These are phyloP conservation scores for Epizoanthus scotinus DNA, from an alignment of 92 coral and sea anemone species.

Conservation along the genomic window DNA sequence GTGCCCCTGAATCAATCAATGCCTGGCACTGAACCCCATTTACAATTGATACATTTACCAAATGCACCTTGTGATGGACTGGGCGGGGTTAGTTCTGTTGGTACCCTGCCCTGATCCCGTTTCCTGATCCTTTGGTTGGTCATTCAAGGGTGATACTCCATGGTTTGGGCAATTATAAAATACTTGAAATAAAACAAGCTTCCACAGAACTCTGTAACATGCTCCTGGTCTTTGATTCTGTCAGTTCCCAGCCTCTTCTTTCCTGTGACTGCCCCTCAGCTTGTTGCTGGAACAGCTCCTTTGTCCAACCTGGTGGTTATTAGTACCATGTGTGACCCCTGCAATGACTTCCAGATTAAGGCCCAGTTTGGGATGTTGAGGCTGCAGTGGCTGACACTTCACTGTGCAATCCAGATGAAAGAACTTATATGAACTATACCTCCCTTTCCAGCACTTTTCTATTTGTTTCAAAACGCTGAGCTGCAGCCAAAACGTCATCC, in stretches of 20 bases:
- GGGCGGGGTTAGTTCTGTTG: constrained; percentile 25
- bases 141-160: too few species aligned
- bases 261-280: not conserved
- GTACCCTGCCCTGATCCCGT: constrained; percentile 34
- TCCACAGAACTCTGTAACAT: constrained; percentile 34
- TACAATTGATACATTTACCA: not conserved
- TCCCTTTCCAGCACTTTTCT: not conserved
- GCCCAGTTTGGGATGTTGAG: not conserved
- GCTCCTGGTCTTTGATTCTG: not conserved
- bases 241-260: not conserved
- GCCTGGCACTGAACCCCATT: too few species aligned
- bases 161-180: too few species aligned
- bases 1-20: constrained; percentile 37
- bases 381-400: too few species aligned
- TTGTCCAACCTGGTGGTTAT: not conserved
- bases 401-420: not conserved
- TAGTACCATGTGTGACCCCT: not conserved
- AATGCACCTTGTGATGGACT: constrained; percentile 30
- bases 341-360: too few species aligned
- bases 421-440: not conserved
- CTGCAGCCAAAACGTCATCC: constrained; percentile 26
- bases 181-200: not conserved
- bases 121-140: not conserved
- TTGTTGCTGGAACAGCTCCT: constrained; percentile 26
- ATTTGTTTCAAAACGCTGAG: not conserved